These are phyloP conservation scores for Dendrolimus pini DNA, from an alignment of 2,888 invertebrate genomes.

Conservation along the genomic window DNA sequence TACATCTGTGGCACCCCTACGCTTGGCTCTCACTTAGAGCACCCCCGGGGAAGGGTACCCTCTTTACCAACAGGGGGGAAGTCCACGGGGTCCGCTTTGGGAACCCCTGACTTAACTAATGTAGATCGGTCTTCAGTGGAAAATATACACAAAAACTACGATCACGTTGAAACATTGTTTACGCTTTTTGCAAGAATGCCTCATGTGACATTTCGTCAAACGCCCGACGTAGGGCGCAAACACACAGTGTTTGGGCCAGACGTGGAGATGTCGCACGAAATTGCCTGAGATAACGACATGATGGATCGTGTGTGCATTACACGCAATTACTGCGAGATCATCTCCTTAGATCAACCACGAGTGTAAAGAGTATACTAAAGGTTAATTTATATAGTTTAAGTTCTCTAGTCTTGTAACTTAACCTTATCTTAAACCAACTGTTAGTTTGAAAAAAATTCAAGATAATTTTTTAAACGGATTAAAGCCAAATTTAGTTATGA, in stretches of 20 bases:
- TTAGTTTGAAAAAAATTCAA: too few relatives aligned
- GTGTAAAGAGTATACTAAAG: neutral
- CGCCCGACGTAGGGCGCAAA: neutral
- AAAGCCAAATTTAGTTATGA: too few relatives aligned
- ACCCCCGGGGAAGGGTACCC: too few relatives aligned
- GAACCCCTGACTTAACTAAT: too few relatives aligned
- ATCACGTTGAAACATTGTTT: neutral
- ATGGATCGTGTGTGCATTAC: neutral
- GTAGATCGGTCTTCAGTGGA: neutral
- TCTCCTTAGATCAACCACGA: neutral
- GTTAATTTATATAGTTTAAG: too few relatives aligned
- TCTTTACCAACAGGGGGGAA: too few relatives aligned
- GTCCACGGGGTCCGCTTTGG: too few relatives aligned
- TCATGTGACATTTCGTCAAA: slow-evolving; percentile 1
- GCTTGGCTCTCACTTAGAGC: too few relatives aligned
- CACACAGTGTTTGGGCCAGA: neutral
- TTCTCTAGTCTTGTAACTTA: too few relatives aligned
- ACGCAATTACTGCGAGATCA: neutral
- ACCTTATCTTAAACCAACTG: too few relatives aligned
- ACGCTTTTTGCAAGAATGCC: neutral
- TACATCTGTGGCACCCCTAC: too few relatives aligned
- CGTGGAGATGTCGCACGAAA: neutral
- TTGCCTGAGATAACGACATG: neutral
- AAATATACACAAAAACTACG: neutral
- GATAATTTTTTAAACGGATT: too few relatives aligned